Conservation (phyloP, 2,888 invertebrate genomes). For the Crocallis elinguaria region DNA sequence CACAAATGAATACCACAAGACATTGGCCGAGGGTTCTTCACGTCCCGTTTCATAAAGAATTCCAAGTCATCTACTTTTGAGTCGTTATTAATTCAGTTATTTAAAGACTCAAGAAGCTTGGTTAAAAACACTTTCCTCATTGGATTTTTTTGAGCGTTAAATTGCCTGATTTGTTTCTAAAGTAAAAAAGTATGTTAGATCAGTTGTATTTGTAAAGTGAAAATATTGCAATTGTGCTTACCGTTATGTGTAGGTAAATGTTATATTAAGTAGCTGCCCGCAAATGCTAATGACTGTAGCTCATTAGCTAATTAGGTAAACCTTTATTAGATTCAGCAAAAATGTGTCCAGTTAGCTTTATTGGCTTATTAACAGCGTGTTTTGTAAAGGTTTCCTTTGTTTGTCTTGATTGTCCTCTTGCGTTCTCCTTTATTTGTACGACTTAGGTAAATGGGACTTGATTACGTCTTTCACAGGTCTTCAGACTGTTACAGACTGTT, state of each 20-base stretch:
- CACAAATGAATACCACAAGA: slow-evolving; percentile 14
- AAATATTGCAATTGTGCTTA: neutral
- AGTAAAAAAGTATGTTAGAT: neutral
- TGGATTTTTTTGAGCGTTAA: slow-evolving; percentile 2
- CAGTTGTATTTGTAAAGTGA: neutral
- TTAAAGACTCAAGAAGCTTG: slow-evolving; percentile 3
- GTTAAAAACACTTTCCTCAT: slow-evolving; percentile 9
- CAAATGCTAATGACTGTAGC: slow-evolving; percentile 7
- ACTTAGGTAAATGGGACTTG: too few relatives aligned
- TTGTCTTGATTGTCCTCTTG: too few relatives aligned
- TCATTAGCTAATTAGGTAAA: slow-evolving; percentile 19
- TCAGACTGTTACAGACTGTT: too few relatives aligned
- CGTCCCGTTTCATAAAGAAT: slow-evolving; percentile 19
- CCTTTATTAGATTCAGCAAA: slow-evolving; percentile 3
- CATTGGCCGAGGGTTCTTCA: slow-evolving; percentile 16
- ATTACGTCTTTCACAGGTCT: too few relatives aligned
- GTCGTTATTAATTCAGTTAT: neutral
- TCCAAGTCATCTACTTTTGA: slow-evolving; percentile 12
- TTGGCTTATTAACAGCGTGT: neutral
- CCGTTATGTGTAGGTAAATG: neutral
- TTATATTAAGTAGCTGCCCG: slow-evolving; percentile 2
- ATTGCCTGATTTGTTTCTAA: neutral
- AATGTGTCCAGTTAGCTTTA: neutral
- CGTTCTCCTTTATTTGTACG: too few relatives aligned
- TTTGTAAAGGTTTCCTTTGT: neutral